Conservation (phyloP, 2,888 invertebrate species). For the Griposia aprilina region DNA sequence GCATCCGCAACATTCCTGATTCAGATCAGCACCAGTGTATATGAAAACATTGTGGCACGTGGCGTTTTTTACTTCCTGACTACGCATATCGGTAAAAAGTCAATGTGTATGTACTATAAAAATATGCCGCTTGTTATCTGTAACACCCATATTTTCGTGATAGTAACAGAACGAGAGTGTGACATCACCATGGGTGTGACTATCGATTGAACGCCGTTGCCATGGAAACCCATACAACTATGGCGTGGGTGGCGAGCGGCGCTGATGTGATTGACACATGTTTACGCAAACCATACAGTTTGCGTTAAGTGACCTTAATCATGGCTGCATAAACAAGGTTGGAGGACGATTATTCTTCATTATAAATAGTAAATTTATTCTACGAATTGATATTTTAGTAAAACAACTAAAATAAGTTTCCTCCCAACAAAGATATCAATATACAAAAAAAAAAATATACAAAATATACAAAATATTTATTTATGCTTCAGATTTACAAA, state of each 20-base stretch:
- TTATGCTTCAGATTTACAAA: no score
- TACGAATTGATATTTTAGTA: conserved; percentile 5
- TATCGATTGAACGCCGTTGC: conserved; percentile 41
- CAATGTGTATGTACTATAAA: background rate
- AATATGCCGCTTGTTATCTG: background rate
- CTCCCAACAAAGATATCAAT: background rate
- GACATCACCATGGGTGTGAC: conserved; percentile 14
- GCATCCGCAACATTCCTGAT: no score
- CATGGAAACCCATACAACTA: conserved; percentile 39
- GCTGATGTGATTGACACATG: conserved; percentile 41
- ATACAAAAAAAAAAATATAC: no score
- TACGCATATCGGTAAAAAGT: background rate
- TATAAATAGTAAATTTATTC: background rate
- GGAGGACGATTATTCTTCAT: conserved; percentile 1
- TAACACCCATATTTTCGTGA: conserved; percentile 4
- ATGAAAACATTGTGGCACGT: no score
- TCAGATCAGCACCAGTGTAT: no score
- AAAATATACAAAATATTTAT: no score
- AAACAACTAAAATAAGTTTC: background rate
- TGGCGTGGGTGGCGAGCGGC: conserved; percentile 20
- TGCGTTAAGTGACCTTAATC: conserved; percentile 46
- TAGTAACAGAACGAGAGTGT: conserved; percentile 12
- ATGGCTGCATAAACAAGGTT: conserved; percentile 10
- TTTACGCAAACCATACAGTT: conserved; percentile 45
- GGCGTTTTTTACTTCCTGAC: background rate